phyloP scores from a whole-genome alignment of 2,888 invertebrate species.

The Mantis religiosa region DNA sequence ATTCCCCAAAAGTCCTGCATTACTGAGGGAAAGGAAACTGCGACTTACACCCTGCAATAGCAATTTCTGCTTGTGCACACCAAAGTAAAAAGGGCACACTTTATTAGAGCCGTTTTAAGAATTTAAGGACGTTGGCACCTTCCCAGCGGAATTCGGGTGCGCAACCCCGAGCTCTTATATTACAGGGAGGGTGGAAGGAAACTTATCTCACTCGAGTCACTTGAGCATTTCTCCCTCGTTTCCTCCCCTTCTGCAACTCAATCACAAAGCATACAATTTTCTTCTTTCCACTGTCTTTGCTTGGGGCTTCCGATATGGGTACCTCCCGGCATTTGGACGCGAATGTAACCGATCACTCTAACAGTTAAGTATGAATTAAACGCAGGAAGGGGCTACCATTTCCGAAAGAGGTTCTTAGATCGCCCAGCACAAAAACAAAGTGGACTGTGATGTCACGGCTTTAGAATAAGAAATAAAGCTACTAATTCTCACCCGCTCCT shows the following conservation, averaged over 20 bases:
- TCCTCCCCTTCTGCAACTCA: background rate
- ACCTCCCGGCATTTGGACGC: too few species aligned
- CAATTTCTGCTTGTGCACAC: background rate
- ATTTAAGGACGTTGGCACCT: background rate
- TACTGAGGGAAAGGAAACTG: background rate
- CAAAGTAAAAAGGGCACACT: background rate
- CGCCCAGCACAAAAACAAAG: too few species aligned
- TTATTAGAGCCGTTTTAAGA: background rate
- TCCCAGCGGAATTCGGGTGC: background rate
- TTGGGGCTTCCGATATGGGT: background rate
- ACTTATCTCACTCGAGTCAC: background rate
- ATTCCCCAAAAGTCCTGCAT: too few species aligned
- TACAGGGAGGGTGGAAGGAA: background rate
- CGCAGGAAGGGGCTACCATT: background rate
- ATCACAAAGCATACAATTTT: background rate
- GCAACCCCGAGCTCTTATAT: background rate
- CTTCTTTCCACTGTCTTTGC: background rate
- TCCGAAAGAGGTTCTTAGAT: background rate
- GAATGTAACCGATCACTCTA: background rate
- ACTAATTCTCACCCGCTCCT: too few species aligned
- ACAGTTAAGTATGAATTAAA: background rate
- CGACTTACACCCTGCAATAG: background rate
- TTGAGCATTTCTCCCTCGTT: background rate
- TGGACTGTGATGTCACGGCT: too few species aligned
- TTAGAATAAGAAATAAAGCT: too few species aligned